Evolutionary conservation across 2,113 vertebrate genomes (phyloP).

Genomic region (Atlantisia rogersi): DNA sequence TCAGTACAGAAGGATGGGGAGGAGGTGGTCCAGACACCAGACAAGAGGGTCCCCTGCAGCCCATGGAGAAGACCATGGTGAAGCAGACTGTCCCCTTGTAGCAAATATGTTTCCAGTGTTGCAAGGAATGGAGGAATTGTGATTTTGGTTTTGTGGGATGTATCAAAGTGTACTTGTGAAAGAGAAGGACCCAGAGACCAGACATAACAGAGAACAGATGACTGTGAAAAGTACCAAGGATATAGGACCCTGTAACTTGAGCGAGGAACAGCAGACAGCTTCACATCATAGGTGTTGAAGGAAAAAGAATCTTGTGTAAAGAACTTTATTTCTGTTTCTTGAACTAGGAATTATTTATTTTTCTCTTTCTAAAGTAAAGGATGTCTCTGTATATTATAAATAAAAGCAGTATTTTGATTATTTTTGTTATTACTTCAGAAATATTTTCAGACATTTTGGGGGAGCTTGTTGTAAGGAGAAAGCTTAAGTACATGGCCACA

Average conservation of each 20-base stretch:
- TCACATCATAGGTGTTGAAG: neutral
- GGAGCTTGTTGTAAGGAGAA: neutral
- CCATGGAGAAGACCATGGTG: neutral
- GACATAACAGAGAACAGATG: neutral
- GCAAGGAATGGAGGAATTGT: neutral
- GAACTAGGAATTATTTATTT: neutral
- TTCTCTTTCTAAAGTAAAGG: neutral
- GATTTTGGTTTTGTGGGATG: neutral
- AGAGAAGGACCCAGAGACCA: neutral
- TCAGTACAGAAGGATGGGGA: neutral
- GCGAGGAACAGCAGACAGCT: neutral
- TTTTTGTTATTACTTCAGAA: neutral
- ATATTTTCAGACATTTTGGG: neutral
- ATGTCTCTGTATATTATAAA: neutral
- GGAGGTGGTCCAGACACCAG: no score
- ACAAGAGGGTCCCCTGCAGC: neutral
- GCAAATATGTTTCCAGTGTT: neutral
- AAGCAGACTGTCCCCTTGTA: neutral
- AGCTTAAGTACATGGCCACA: neutral
- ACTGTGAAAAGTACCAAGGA: no score
- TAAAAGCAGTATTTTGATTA: neutral
- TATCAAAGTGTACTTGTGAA: neutral
- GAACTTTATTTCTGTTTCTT: neutral
- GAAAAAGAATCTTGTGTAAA: neutral
- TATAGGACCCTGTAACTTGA: neutral